Evolutionary conservation across 2,888 invertebrate genomes (phyloP), one percentile per base, ranked within the genome.

Genomic region (Phaedon cochleariae): DNA sequence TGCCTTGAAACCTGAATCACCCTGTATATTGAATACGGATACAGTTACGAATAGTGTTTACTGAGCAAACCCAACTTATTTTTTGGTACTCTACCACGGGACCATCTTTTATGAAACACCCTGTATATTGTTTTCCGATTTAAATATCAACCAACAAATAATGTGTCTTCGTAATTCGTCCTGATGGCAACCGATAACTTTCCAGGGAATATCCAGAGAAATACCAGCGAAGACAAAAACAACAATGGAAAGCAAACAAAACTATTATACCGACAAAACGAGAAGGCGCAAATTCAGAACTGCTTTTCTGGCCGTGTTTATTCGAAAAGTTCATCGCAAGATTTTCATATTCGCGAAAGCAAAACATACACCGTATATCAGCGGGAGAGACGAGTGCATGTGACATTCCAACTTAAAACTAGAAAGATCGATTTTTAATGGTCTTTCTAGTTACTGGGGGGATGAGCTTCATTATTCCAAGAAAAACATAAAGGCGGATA

Each of bases 391-490:
- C 62, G 59, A 62, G 49, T 66, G 65, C 41, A 58, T 66, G 49
- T 66, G 65, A 62, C 65, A 66, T 62, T 34, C 49, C 53, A 62
- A 65, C 51, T 60, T 66, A 54, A 66, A 66, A 57, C 62, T 52
- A 46, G 49, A 66, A 62, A 70, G 69, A 70, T 70, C 67, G 69
- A 70, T 67, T 67, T 65, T 64, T 70, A 70, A 70, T 70, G 69
- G 69, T 67, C 69, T 70, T 65, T 48, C 65, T 70, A 70, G 69
- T 70, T 70, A 67, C 65, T 62, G 58, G 55, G 48, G 67, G 65
- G 61, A 63, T 62, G 66, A 66, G 67, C 69, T 59, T 67, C 65
- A 65, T 70, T 70, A 70, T 70, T 70, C 67, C 59, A 64, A 60
- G 68, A 70, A 70, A 69, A 70, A 70, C 66, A 68, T 68, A 68